Evolutionary conservation across 2,888 invertebrate species (phyloP), one percentile per base, ranked within the genome.

Genomic region (Agriotes lineatus): DNA sequence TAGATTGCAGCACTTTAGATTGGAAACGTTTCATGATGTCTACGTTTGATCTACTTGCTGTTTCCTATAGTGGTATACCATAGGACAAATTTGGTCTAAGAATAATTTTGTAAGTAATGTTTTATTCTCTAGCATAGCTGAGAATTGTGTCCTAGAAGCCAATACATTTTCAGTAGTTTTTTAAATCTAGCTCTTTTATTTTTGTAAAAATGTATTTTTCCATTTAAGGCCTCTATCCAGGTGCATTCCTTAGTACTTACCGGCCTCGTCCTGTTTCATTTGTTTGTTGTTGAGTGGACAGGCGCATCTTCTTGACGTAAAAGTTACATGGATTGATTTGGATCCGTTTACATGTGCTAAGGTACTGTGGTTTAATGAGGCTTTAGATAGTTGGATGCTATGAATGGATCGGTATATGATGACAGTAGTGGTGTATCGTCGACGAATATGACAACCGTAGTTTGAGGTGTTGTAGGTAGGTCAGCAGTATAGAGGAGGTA

Each of bases 341-440:
- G 42, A 16, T 33, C 6, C 14, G 58, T 58, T 56, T 18, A 20
- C 30, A 39, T 42, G 12, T 22, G n/a, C 58, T 14, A 37, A 7
- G 56, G 9, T 10, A 18, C 25, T 14, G 16, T 35, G 5, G 35
- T 14, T 37, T 12, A 39, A 16, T 44, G 18, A n/a, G 5, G 44
- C 18, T 16, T 44, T 6, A 7, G 39, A 39, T 7, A n/a, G n/a
- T n/a, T n/a, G n/a, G 39, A 39, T 5, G n/a, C 7, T 39, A 39
- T 39, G 7, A 14, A 6, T 44, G 44, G 5, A n/a, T 44, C 44
- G 18, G 18, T 16, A 44, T 3, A 18, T 44, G 5, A 3, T 2
- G 4, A 44, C 3, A 54, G 50, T 54, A n/a, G 54, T 33, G 7
- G n/a, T 30, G 35, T 50, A 64, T 48, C 10, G 65, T 66, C 18